phyloP scores from a whole-genome alignment of 2,113 vertebrate species.

The Machaerirhynchus nigripectus region DNA sequence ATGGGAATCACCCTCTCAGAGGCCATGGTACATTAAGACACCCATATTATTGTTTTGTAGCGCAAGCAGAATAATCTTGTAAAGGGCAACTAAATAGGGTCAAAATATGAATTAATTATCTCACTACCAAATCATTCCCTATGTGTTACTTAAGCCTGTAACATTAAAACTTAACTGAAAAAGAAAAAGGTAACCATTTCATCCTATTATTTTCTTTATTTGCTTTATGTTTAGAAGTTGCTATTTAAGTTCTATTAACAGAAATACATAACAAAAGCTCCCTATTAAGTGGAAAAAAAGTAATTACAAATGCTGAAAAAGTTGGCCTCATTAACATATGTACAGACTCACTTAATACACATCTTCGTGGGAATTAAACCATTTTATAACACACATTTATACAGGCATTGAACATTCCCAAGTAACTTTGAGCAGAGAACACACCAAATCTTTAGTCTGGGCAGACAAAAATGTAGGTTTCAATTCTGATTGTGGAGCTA shows the following conservation, averaged over 20 bases:
- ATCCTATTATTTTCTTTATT: constrained; percentile 83
- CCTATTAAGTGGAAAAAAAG: constrained; percentile 81
- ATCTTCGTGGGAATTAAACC: constrained; percentile 74
- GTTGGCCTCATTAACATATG: constrained; percentile 88
- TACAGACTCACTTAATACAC: constrained; percentile 86
- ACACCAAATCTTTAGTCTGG: constrained; percentile 61
- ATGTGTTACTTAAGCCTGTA: constrained; percentile 65
- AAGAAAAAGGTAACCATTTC: constrained; percentile 78
- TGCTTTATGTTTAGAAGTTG: constrained; percentile 79
- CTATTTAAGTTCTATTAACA: constrained; percentile 84
- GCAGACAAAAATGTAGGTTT: constrained; percentile 51
- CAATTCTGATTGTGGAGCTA: constrained; percentile 53
- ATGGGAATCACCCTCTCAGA: constrained; percentile 13
- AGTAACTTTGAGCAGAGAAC: constrained; percentile 62
- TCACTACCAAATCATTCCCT: constrained; percentile 59
- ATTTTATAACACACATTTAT: constrained; percentile 76
- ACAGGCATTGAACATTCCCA: constrained; percentile 73
- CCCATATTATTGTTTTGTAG: constrained; percentile 45
- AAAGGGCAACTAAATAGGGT: constrained; percentile 63
- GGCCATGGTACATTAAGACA: constrained; percentile 58
- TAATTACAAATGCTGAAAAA: constrained; percentile 92
- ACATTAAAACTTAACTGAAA: constrained; percentile 71
- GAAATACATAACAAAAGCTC: constrained; percentile 84
- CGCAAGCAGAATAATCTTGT: constrained; percentile 52
- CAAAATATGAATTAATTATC: constrained; percentile 47